These are phyloP conservation scores for Colinus virginianus DNA, from an alignment of 2,113 vertebrate species.

Conservation along the genomic window DNA sequence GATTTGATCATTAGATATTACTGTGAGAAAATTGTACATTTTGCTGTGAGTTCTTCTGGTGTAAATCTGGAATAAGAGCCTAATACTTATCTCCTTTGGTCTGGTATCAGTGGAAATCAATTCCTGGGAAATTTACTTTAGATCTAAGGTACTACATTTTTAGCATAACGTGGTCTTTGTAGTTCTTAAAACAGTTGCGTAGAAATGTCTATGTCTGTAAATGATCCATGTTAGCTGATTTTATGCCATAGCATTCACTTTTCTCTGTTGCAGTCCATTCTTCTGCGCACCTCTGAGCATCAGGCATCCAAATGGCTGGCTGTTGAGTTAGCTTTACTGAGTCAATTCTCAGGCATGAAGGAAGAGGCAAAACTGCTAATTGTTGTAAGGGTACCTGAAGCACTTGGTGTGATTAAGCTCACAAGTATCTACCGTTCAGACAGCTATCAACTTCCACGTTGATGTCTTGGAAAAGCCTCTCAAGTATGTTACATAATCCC, in stretches of 20 bases:
- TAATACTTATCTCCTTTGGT: not conserved
- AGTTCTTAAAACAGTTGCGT: not conserved
- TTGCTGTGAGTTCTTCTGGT: slow-evolving; percentile 3
- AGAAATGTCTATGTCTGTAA: not conserved
- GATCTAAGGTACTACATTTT: not conserved
- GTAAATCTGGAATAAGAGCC: slow-evolving; percentile 38
- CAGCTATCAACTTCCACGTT: not conserved
- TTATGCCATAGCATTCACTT: not conserved
- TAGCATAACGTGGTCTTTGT: not conserved
- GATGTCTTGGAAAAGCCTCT: not conserved
- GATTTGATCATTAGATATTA: slow-evolving; percentile 53
- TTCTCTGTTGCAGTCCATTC: not conserved
- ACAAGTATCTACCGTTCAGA: not conserved
- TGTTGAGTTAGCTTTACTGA: not conserved
- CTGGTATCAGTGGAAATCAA: not conserved
- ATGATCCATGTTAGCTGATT: not conserved
- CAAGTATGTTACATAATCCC: not conserved
- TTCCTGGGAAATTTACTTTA: slow-evolving; percentile 27
- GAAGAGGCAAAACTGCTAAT: not conserved
- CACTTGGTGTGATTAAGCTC: slow-evolving; percentile 6
- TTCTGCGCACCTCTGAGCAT: not conserved
- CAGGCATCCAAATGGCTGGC: not conserved
- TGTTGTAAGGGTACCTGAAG: not conserved
- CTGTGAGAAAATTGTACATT: slow-evolving; percentile 15
- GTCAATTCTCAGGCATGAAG: not conserved